Conservation (phyloP, 53 echinoderm and acorn worm genomes). For the Holothuria scabra region DNA sequence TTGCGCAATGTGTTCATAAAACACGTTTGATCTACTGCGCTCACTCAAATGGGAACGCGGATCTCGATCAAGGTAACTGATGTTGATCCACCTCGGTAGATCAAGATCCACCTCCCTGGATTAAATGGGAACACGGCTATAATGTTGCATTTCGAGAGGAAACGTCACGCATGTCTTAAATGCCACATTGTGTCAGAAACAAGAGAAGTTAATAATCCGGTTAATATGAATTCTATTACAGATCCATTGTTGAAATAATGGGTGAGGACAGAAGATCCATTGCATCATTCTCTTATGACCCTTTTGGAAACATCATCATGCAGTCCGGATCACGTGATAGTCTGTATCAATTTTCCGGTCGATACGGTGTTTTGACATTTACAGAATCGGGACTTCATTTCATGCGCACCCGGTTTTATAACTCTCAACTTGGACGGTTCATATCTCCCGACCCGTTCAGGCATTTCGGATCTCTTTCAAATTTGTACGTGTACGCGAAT, state of each 20-base stretch:
- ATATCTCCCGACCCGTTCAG: slow-evolving; percentile 49
- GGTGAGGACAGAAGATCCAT: background rate
- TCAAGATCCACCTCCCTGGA: too few species aligned
- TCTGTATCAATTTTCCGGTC: slow-evolving; percentile 45
- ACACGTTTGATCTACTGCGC: too few species aligned
- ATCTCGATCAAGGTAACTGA: too few species aligned
- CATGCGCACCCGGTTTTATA: slow-evolving; percentile 55
- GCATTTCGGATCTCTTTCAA: slow-evolving; percentile 39
- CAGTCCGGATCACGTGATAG: slow-evolving; percentile 18
- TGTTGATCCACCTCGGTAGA: too few species aligned
- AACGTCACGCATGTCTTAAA: too few species aligned
- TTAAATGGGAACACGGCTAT: too few species aligned
- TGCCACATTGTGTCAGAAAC: too few species aligned
- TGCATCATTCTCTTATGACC: slow-evolving; percentile 52
- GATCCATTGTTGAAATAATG: slow-evolving; percentile 35
- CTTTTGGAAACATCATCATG: slow-evolving; percentile 52
- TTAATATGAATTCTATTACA: slow-evolving; percentile 8
- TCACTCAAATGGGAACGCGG: too few species aligned
- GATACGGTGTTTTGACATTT: slow-evolving; percentile 37
- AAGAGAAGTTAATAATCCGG: too few species aligned
- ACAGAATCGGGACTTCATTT: slow-evolving; percentile 31
- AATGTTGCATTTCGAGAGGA: too few species aligned
- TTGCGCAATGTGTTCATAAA: too few species aligned
- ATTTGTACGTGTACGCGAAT: slow-evolving; percentile 49
- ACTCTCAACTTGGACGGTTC: slow-evolving; percentile 48